phyloP scores from a whole-genome alignment of 2,113 vertebrate species.

The Martes martes region DNA sequence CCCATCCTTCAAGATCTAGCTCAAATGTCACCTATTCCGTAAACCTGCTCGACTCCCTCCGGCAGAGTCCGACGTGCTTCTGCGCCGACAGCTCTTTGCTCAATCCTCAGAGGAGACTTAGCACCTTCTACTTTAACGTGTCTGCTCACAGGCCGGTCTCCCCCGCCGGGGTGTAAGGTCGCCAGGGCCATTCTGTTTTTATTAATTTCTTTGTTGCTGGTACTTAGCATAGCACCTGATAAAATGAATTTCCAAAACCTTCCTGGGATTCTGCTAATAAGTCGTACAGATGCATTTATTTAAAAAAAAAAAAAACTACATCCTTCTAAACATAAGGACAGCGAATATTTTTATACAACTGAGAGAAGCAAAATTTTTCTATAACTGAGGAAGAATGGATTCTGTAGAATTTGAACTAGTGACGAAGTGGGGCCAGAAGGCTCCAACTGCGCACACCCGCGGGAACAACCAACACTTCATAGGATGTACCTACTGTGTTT shows the following conservation, averaged over 20 bases:
- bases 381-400: not conserved
- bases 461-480: not conserved
- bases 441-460: not conserved
- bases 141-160: conserved; percentile 52
- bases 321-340: not conserved
- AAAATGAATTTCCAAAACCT: conserved; percentile 16
- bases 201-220: not conserved
- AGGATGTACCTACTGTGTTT: not conserved
- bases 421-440: not conserved
- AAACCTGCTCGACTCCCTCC: conserved; percentile 43
- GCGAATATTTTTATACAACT: conserved; percentile 10
- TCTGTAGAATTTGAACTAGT: not conserved
- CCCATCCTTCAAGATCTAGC: conserved; percentile 68
- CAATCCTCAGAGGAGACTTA: conserved; percentile 52
- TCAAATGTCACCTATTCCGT: conserved; percentile 71
- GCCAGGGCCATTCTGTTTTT: not conserved
- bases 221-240: not conserved
- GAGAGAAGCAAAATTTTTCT: not conserved
- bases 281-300: not conserved
- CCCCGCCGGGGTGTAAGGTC: conserved; percentile 31
- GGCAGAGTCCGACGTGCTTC: conserved; percentile 34
- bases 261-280: not conserved
- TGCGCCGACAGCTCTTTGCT: conserved; percentile 53
- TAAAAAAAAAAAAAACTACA: not conserved
- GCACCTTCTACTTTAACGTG: conserved; percentile 57